phyloP scores from a whole-genome alignment of 2,113 vertebrate species.

The Fulmarus glacialis region DNA sequence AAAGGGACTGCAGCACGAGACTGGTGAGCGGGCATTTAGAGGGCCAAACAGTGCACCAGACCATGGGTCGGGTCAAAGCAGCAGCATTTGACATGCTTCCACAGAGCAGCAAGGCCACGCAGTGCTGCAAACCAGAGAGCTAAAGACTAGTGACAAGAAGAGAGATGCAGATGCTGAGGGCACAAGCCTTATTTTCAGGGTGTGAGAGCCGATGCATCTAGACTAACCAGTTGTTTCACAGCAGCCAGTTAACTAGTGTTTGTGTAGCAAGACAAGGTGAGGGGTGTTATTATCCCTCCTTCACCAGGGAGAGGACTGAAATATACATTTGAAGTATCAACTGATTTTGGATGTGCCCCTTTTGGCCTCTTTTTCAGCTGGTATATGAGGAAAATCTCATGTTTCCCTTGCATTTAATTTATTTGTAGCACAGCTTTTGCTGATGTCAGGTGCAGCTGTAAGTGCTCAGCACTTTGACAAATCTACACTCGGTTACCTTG shows the following conservation, averaged over 20 bases:
- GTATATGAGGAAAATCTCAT: not conserved
- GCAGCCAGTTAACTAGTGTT: not conserved
- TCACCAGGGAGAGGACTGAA: not conserved
- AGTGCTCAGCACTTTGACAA: not conserved
- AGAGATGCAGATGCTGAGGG: not conserved
- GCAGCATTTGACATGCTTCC: rapidly evolving
- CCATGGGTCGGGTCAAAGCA: not conserved
- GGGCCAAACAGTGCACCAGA: not conserved
- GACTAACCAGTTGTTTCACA: not conserved
- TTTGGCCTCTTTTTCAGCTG: not conserved
- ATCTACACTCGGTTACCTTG: not conserved
- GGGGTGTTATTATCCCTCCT: not conserved
- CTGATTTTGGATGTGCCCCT: not conserved
- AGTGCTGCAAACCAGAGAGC: too few species aligned
- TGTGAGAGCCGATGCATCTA: not conserved
- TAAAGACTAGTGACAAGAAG: not conserved
- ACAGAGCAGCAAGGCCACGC: not conserved
- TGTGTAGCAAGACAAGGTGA: not conserved
- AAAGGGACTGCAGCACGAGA: not conserved
- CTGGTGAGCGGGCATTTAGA: not conserved
- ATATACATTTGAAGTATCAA: not conserved
- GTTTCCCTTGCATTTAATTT: not conserved
- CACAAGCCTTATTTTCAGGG: not conserved
- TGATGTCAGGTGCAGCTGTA: not conserved
- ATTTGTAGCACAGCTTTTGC: not conserved